A percentile compares a stretch with the other conserved stretches of the same genome.
Conservation (phyloP, 2,888 invertebrate genomes). For the Hyposoter didymator region DNA sequence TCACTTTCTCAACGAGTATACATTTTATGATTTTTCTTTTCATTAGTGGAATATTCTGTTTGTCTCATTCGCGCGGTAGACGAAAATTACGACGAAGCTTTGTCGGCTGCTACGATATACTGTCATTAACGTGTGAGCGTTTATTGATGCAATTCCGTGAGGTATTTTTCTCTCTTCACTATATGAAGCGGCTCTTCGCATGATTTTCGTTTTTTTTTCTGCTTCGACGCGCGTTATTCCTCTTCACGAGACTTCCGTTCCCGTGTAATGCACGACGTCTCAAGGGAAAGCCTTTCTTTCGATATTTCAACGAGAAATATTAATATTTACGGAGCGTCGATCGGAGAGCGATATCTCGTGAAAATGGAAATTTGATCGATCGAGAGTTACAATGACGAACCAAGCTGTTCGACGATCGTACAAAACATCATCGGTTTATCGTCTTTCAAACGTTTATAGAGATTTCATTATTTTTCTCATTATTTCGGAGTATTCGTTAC, state of each 20-base stretch:
- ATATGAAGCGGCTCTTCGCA: slow-evolving; percentile 62
- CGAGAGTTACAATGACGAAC: slow-evolving; percentile 22
- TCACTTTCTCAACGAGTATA: slow-evolving; percentile 54
- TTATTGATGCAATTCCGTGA: slow-evolving; percentile 69
- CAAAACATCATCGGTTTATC: slow-evolving; percentile 24
- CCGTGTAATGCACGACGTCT: neutral
- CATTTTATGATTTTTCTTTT: slow-evolving; percentile 28
- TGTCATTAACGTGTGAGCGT: slow-evolving; percentile 62
- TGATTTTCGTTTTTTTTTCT: slow-evolving; percentile 40
- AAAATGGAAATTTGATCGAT: neutral
- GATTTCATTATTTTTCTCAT: slow-evolving; percentile 29
- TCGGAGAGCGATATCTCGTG: neutral
- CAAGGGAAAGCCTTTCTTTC: neutral
- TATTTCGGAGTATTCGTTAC: slow-evolving; percentile 13
- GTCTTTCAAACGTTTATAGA: slow-evolving; percentile 24
- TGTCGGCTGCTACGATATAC: slow-evolving; percentile 52
- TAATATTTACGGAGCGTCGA: neutral
- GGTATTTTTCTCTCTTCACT: slow-evolving; percentile 58
- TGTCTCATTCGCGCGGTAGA: slow-evolving; percentile 43
- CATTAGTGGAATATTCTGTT: slow-evolving; percentile 20
- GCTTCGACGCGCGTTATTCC: neutral
- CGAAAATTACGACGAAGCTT: slow-evolving; percentile 61
- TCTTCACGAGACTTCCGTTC: neutral
- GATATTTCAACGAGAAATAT: neutral
- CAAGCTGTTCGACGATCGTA: slow-evolving; percentile 29